phyloP scores from a whole-genome alignment of 1,140 invertebrate species.

The Drosophila biarmipes region DNA sequence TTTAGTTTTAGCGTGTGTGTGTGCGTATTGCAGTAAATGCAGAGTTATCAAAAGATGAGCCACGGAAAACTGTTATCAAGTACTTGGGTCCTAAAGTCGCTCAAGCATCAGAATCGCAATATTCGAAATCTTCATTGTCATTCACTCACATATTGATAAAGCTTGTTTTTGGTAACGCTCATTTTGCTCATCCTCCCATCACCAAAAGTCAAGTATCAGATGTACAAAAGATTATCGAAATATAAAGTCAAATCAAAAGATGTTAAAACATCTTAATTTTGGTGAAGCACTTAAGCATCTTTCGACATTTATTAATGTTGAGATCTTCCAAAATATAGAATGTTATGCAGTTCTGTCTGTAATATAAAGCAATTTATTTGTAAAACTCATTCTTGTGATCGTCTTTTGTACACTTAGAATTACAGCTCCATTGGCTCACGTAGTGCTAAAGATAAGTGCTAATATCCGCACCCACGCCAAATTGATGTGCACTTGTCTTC shows the following conservation, averaged over 20 bases:
- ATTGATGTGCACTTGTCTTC: slow-evolving; percentile 52
- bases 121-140: slow-evolving; percentile 34
- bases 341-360: no score
- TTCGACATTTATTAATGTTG: no score
- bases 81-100: slow-evolving; percentile 2
- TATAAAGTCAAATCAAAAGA: no score
- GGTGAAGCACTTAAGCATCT: no score
- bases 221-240: slow-evolving; percentile 4
- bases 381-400: not conserved
- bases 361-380: no score
- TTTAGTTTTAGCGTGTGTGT: slow-evolving; percentile 43
- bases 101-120: not conserved
- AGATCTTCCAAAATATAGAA: no score
- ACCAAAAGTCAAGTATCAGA: slow-evolving; percentile 25
- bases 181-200: slow-evolving; percentile 55
- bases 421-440: slow-evolving; percentile 59
- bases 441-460: slow-evolving; percentile 63
- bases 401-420: slow-evolving; percentile 11
- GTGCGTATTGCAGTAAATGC: slow-evolving; percentile 44
- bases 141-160: slow-evolving; percentile 37
- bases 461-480: slow-evolving; percentile 69
- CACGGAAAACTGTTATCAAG: slow-evolving; percentile 16
- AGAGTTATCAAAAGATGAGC: slow-evolving; percentile 65
- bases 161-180: slow-evolving; percentile 64
- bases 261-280: no score